Conservation (phyloP, 2,888 invertebrate species). For the Harpalus rufipes region DNA sequence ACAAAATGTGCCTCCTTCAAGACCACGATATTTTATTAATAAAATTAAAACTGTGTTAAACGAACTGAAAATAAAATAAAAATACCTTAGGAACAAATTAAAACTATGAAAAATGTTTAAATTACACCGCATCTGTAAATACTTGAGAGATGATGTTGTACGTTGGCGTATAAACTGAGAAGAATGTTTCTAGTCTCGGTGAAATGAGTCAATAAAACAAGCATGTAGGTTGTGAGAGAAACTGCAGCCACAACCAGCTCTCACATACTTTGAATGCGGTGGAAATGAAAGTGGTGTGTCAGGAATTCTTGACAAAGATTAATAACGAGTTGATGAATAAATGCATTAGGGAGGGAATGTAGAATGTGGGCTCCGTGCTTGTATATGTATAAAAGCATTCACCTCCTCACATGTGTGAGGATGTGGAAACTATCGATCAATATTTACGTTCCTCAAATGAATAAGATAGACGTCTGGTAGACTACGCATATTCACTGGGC, state of each 20-base stretch:
- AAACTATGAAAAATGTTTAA: neutral
- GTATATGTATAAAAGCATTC: neutral
- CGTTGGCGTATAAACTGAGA: neutral
- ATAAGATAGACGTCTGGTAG: slow-evolving; percentile 22
- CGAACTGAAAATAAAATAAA: no score
- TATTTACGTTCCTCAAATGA: slow-evolving; percentile 27
- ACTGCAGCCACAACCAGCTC: neutral
- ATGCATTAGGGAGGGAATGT: slow-evolving; percentile 26
- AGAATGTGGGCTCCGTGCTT: neutral
- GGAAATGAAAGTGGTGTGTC: slow-evolving; percentile 2
- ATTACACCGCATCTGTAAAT: neutral
- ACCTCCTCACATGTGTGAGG: neutral
- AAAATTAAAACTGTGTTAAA: no score
- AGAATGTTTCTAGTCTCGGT: slow-evolving; percentile 6
- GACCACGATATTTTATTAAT: no score
- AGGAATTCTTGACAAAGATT: slow-evolving; percentile 24
- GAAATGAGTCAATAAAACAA: neutral
- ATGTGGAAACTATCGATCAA: slow-evolving; percentile 4
- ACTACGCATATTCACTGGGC: neutral
- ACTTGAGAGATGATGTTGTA: neutral
- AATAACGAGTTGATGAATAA: slow-evolving; percentile 29
- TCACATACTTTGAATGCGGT: slow-evolving; percentile 6
- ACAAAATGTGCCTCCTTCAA: no score
- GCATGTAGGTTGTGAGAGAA: neutral
- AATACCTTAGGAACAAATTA: neutral